phyloP scores from a whole-genome alignment of 1,140 invertebrate genomes.

The Lepidotrigona ventralis region DNA sequence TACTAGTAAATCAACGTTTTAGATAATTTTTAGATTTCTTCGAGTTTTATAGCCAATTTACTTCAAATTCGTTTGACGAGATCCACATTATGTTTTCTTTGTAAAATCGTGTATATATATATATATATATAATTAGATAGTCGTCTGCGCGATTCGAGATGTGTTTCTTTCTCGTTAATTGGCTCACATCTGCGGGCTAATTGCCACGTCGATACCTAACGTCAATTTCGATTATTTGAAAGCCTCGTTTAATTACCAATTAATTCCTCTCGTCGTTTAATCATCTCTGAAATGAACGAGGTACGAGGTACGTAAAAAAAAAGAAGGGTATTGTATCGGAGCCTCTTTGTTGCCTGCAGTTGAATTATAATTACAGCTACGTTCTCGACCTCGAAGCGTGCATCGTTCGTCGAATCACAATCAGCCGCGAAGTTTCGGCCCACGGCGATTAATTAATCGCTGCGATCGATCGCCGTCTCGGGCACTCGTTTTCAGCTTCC shows the following conservation, averaged over 20 bases:
- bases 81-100: too few species aligned
- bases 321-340: not conserved
- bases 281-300: too few species aligned
- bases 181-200: not conserved
- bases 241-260: not conserved
- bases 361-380: slow-evolving; percentile 25
- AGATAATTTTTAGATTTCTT: too few species aligned
- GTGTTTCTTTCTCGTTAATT: too few species aligned
- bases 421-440: slow-evolving; percentile 18
- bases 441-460: slow-evolving; percentile 45
- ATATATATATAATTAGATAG: too few species aligned
- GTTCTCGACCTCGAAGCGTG: not conserved
- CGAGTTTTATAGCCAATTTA: too few species aligned
- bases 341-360: not conserved
- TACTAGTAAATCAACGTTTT: too few species aligned
- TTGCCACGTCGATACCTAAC: not conserved
- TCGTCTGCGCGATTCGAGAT: too few species aligned
- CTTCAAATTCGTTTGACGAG: too few species aligned
- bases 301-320: too few species aligned
- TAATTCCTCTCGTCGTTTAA: not conserved
- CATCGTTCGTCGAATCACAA: slow-evolving; percentile 33
- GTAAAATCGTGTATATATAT: too few species aligned
- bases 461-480: slow-evolving; percentile 16
- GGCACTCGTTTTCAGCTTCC: slow-evolving; percentile 25
- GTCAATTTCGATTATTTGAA: not conserved